Evolutionary conservation across 2,113 vertebrate genomes (phyloP).

Genomic region (Hydrolagus affinis): DNA sequence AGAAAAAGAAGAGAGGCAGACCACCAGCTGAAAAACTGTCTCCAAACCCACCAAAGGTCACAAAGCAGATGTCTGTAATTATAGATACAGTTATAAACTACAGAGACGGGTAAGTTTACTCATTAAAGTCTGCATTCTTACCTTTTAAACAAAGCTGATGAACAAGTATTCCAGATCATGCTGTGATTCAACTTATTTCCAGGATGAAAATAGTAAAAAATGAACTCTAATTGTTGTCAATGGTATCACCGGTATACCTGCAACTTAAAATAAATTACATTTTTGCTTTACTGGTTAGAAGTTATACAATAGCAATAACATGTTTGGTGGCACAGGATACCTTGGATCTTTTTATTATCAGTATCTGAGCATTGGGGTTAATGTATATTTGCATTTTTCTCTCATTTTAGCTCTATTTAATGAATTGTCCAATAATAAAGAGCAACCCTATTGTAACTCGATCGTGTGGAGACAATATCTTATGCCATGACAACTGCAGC

Average conservation of each 20-base stretch:
- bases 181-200: not conserved
- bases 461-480: no score
- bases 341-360: no score
- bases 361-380: no score
- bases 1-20: constrained; percentile 86
- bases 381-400: no score
- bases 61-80: constrained; percentile 92
- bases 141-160: not conserved
- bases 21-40: constrained; percentile 90
- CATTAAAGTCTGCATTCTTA: not conserved
- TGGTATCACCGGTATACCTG: not conserved
- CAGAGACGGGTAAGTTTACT: constrained; percentile 72
- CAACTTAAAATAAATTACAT: not conserved
- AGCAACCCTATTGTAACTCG: no score
- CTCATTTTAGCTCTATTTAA: no score
- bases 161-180: no score
- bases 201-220: not conserved
- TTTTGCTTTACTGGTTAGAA: no score
- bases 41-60: constrained; percentile 86
- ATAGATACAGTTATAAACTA: constrained; percentile 96
- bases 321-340: no score
- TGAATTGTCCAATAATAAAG: no score
- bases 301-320: no score
- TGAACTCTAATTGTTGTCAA: not conserved
- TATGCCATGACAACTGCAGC: no score